These are phyloP conservation scores for Sarcophaga subvicina DNA, from an alignment of 2,888 invertebrate species.

Conservation along the genomic window DNA sequence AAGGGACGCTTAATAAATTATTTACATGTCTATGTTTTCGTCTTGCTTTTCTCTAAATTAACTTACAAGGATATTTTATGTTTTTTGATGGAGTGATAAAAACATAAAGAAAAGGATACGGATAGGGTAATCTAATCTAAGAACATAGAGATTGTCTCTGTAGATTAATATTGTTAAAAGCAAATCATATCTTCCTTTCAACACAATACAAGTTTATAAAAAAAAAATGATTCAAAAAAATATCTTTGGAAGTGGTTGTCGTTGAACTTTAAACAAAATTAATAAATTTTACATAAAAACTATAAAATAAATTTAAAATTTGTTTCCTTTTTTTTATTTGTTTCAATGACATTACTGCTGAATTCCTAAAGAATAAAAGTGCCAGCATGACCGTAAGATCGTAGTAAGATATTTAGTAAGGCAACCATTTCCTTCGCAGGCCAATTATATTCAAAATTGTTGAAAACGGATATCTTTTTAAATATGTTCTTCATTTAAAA, in stretches of 20 bases:
- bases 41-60: conserved; percentile 29
- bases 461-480: too few species aligned
- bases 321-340: neutral
- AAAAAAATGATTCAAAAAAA: too few species aligned
- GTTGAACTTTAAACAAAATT: conserved; percentile 4
- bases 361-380: too few species aligned
- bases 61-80: conserved; percentile 39
- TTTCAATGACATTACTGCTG: neutral
- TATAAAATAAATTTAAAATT: too few species aligned
- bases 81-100: neutral
- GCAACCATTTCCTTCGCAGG: too few species aligned
- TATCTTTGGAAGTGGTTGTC: neutral
- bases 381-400: too few species aligned
- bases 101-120: neutral
- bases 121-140: neutral
- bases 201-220: neutral
- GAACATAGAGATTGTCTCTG: conserved; percentile 34
- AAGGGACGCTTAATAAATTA: conserved; percentile 51
- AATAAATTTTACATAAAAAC: neutral
- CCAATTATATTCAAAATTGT: too few species aligned
- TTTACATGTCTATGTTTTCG: conserved; percentile 42
- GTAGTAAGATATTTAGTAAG: too few species aligned
- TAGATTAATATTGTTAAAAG: conserved; percentile 41
- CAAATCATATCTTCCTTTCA: conserved; percentile 19
- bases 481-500: too few species aligned